These are phyloP conservation scores for Phyto melanocephala DNA, from an alignment of 2,888 invertebrate species.

Conservation along the genomic window DNA sequence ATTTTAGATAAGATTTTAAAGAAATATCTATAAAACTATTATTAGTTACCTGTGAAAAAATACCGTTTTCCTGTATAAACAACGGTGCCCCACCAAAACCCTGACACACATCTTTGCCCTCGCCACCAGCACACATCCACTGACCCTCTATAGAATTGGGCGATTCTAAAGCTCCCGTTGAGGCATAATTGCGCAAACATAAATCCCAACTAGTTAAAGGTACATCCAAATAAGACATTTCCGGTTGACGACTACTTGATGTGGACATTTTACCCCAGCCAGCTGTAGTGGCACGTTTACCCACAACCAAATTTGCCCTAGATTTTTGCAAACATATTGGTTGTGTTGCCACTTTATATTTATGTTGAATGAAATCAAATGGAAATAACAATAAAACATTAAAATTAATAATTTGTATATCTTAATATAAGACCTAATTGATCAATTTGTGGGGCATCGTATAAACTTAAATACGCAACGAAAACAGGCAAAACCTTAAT, in stretches of 20 bases:
- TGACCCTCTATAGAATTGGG: conserved; percentile 81
- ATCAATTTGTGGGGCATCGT: conserved; percentile 21
- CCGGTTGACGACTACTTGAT: conserved; percentile 79
- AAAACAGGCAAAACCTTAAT: conserved; percentile 8
- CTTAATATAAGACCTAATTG: conserved; percentile 19
- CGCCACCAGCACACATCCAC: conserved; percentile 87
- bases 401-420: conserved; percentile 18
- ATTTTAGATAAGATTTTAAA: not conserved
- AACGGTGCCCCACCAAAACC: conserved; percentile 90
- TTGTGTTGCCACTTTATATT: conserved; percentile 84
- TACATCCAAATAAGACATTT: conserved; percentile 84
- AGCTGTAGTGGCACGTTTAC: conserved; percentile 77
- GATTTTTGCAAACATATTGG: conserved; percentile 84
- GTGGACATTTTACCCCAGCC: conserved; percentile 84
- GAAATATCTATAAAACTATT: not conserved
- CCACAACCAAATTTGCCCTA: conserved; percentile 77
- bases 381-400: conserved; percentile 6
- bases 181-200: conserved; percentile 85
- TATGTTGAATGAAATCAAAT: not conserved
- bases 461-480: not conserved
- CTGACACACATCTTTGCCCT: conserved; percentile 87
- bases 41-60: conserved; percentile 82
- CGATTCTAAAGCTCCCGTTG: conserved; percentile 81
- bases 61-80: conserved; percentile 82
- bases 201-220: conserved; percentile 84